These are phyloP conservation scores for Aurelia aurita DNA, from an alignment of 30 jellyfish, hydroid and myxozoan genomes.

Conservation along the genomic window DNA sequence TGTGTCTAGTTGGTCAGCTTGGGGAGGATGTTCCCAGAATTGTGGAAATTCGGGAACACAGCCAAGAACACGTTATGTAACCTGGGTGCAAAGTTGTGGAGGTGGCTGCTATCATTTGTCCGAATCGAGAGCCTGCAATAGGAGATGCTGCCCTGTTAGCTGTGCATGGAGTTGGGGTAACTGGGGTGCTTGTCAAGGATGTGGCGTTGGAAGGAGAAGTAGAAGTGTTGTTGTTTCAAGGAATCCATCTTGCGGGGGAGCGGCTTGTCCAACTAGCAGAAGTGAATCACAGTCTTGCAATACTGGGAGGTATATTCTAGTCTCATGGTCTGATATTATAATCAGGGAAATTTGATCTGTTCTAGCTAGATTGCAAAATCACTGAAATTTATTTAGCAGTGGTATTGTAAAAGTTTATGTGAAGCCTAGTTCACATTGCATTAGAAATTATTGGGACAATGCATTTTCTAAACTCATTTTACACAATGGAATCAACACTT, in stretches of 20 bases:
- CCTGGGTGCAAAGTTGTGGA: slow-evolving; percentile 57
- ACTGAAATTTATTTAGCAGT: too few relatives aligned
- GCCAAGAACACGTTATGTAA: slow-evolving; percentile 38
- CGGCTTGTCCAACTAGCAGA: slow-evolving; percentile 9
- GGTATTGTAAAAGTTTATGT: too few relatives aligned
- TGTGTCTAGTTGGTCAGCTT: slow-evolving; percentile 51
- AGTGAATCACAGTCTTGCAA: slow-evolving; percentile 41
- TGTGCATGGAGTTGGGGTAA: slow-evolving; percentile 76
- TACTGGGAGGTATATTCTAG: slow-evolving; percentile 72
- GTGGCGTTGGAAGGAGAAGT: slow-evolving; percentile 71
- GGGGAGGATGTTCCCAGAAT: slow-evolving; percentile 32
- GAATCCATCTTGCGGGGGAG: slow-evolving; percentile 70
- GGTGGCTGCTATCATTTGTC: slow-evolving; percentile 56
- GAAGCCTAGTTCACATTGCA: too few relatives aligned
- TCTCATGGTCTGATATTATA: too few relatives aligned
- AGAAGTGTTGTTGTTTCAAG: slow-evolving; percentile 50
- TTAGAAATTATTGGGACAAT: too few relatives aligned
- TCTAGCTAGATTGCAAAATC: too few relatives aligned
- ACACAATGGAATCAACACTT: too few relatives aligned
- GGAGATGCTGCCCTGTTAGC: slow-evolving; percentile 76
- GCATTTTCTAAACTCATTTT: too few relatives aligned
- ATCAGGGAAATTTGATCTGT: too few relatives aligned
- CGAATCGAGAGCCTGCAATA: slow-evolving; percentile 62
- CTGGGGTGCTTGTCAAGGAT: slow-evolving; percentile 89
- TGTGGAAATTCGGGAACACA: slow-evolving; percentile 67